Evolutionary conservation across 2,113 vertebrate genomes (phyloP).

Genomic region (Menura novaehollandiae): DNA sequence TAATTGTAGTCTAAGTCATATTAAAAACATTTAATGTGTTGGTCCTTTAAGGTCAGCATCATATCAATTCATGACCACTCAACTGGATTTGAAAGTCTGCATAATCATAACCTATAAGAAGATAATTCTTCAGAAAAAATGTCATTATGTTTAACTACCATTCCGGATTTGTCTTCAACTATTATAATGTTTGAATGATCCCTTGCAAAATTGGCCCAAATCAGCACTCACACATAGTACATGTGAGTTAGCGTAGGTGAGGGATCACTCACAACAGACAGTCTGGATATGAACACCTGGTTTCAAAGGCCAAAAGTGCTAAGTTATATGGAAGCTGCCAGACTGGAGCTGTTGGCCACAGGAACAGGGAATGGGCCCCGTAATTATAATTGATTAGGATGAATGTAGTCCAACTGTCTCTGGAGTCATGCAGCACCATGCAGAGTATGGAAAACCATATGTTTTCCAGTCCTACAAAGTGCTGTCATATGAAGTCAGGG

Average conservation of each 20-base stretch:
- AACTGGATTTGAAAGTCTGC: background rate
- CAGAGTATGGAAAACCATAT: background rate
- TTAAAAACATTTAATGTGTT: background rate
- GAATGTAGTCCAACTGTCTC: background rate
- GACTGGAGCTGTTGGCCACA: background rate
- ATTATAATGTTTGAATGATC: background rate
- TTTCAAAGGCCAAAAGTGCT: background rate
- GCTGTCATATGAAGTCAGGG: background rate
- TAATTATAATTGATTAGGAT: background rate
- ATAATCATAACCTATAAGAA: background rate
- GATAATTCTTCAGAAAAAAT: background rate
- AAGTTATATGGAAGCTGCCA: background rate
- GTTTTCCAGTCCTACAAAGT: background rate
- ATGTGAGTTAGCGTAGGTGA: background rate
- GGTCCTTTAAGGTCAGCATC: background rate
- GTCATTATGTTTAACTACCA: background rate
- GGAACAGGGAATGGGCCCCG: background rate
- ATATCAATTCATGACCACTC: background rate
- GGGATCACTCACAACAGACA: background rate
- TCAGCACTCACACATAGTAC: rapidly evolving
- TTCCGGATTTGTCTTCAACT: background rate
- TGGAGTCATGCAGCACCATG: background rate
- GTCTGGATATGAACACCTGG: background rate
- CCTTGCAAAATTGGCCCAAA: background rate
- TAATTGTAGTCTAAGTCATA: background rate